These are phyloP conservation scores for Crocallis elinguaria DNA, from an alignment of 2,888 invertebrate species.

Conservation along the genomic window DNA sequence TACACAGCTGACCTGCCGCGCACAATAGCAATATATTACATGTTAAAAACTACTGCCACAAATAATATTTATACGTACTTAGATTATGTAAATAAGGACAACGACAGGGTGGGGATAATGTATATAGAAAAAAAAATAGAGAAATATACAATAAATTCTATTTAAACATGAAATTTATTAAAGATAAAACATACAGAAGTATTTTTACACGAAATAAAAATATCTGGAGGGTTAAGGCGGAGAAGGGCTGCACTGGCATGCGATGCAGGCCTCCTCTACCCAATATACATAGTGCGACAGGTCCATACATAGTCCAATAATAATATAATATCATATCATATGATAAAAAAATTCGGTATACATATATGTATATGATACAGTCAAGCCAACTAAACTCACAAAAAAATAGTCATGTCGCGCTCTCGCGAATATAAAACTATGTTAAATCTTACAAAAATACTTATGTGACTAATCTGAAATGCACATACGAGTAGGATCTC, in stretches of 20 bases:
- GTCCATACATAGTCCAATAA: conserved; percentile 80
- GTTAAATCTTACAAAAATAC: conserved; percentile 85
- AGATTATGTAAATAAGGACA: conserved; percentile 78
- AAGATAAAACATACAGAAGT: conserved; percentile 83
- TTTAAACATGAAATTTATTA: conserved; percentile 85
- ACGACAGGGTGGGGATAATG: conserved; percentile 62
- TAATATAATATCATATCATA: conserved; percentile 83
- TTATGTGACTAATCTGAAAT: conserved; percentile 83
- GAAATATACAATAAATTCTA: conserved; percentile 84
- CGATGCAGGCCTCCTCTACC: conserved; percentile 45
- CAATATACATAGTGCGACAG: conserved; percentile 75
- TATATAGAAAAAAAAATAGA: conserved; percentile 81
- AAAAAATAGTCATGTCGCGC: conserved; percentile 81
- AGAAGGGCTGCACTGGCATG: conserved; percentile 43
- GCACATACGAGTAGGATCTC: conserved; percentile 79
- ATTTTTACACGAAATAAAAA: conserved; percentile 83
- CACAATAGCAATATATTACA: conserved; percentile 68
- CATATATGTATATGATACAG: conserved; percentile 82
- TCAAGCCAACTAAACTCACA: conserved; percentile 81
- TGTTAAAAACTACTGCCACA: conserved; percentile 80
- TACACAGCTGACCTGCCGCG: conserved; percentile 71
- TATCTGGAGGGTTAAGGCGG: conserved; percentile 76
- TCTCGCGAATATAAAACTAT: conserved; percentile 82
- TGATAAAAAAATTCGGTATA: conserved; percentile 75
- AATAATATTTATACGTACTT: conserved; percentile 69